These are phyloP conservation scores for Lysandra coridon DNA, from an alignment of 2,888 invertebrate genomes.

Conservation along the genomic window DNA sequence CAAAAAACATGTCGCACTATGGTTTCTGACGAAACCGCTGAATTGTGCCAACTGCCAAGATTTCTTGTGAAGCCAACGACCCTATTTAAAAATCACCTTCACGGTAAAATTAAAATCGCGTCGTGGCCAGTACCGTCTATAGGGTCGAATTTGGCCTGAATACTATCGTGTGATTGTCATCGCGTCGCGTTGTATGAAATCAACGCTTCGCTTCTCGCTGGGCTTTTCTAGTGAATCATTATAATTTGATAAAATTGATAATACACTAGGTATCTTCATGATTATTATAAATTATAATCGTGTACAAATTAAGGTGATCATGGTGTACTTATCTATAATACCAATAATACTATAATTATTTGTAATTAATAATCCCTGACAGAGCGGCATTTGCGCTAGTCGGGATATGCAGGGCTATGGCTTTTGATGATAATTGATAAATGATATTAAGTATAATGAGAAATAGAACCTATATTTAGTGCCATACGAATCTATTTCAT, in stretches of 20 bases:
- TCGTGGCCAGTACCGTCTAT: slow-evolving; percentile 38
- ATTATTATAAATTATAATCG: too few species aligned
- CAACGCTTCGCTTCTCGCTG: neutral
- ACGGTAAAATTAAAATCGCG: slow-evolving; percentile 32
- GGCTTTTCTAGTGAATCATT: neutral
- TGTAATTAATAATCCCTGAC: too few species aligned
- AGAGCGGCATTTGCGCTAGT: too few species aligned
- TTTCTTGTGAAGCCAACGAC: slow-evolving; percentile 74
- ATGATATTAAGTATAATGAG: neutral
- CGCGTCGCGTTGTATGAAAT: slow-evolving; percentile 7
- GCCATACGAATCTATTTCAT: neutral
- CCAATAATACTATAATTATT: too few species aligned
- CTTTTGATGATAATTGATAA: too few species aligned
- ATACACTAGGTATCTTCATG: neutral
- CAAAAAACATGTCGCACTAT: too few species aligned
- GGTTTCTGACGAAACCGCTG: slow-evolving; percentile 60
- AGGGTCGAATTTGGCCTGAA: slow-evolving; percentile 45
- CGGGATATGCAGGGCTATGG: too few species aligned
- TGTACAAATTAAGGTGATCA: too few species aligned
- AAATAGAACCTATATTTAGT: neutral
- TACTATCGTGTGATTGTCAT: slow-evolving; percentile 19
- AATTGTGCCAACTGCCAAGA: slow-evolving; percentile 75
- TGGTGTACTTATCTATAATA: too few species aligned
- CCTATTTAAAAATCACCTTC: slow-evolving; percentile 51
- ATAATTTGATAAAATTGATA: neutral